Percentiles rank a stretch among this genome's conserved stretches.
These are phyloP conservation scores for Salvelinus sp. DNA, from an alignment of 2,113 vertebrate species.

Conservation along the genomic window DNA sequence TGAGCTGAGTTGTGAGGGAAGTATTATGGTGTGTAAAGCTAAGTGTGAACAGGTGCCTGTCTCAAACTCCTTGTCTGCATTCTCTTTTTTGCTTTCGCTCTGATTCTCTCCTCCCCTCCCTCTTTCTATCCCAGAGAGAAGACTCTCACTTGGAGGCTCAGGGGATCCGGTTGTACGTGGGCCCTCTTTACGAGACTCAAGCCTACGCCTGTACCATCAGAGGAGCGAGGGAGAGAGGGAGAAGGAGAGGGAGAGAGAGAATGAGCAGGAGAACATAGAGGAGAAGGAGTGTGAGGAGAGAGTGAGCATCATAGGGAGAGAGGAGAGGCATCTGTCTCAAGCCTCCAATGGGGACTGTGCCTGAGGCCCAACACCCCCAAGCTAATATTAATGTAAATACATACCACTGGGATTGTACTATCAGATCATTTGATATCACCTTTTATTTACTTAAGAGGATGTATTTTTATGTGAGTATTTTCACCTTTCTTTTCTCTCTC, in stretches of 20 bases:
- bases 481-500: neutral
- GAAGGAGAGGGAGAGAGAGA: neutral
- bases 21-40: neutral
- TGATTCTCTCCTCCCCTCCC: neutral
- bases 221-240: neutral
- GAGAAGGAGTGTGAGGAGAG: no score
- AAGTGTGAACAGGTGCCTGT: no score
- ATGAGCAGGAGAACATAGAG: neutral
- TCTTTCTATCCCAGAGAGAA: neutral
- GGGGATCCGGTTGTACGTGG: neutral
- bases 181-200: neutral
- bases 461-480: neutral
- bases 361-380: neutral
- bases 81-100: neutral
- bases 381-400: neutral
- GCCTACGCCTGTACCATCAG: neutral
- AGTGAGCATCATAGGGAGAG: neutral
- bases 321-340: neutral
- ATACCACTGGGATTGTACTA: no score
- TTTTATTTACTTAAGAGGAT: neutral
- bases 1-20: constrained; percentile 36
- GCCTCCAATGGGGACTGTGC: constrained; percentile 9
- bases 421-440: neutral
- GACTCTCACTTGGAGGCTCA: neutral
- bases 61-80: neutral